Evolutionary conservation across 2,113 vertebrate species (phyloP).

Genomic region (Fulica atra): DNA sequence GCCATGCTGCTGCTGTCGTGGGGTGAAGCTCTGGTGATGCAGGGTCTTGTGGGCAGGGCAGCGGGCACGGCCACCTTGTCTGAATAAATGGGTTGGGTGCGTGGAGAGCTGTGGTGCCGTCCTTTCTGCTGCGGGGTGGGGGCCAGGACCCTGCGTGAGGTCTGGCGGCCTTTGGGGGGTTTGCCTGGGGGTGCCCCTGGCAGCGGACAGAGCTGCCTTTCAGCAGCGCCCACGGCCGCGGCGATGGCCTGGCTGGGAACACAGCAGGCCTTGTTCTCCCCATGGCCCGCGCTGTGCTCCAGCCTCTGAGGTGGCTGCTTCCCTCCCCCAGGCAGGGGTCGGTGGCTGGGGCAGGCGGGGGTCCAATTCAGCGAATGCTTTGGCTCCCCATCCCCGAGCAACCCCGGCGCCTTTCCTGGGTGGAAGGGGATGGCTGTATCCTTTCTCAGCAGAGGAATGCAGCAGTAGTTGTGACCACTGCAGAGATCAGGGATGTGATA

Average conservation of each 20-base stretch:
- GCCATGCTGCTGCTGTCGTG: not conserved
- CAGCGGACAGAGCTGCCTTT: slow-evolving; percentile 30
- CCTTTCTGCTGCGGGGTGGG: not conserved
- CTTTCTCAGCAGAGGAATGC: not conserved
- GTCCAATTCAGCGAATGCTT: not conserved
- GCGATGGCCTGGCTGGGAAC: not conserved
- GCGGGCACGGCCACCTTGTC: not conserved
- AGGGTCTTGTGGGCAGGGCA: not conserved
- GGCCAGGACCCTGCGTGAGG: fast-evolving
- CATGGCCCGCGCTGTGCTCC: fast-evolving
- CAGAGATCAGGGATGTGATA: not conserved
- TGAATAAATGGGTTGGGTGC: slow-evolving; percentile 44
- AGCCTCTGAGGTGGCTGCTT: fast-evolving
- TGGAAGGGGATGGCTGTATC: not conserved
- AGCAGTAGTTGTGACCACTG: fast-evolving
- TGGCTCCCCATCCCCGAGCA: fast-evolving
- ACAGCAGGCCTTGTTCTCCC: slow-evolving; percentile 42
- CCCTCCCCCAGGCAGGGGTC: not conserved
- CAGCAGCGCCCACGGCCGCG: not conserved
- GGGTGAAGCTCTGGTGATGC: fast-evolving
- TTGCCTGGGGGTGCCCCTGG: fast-evolving
- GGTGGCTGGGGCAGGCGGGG: not conserved
- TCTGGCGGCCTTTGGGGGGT: not conserved
- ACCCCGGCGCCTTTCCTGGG: not conserved
- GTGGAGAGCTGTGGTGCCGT: not conserved